Evolutionary conservation across 2,113 vertebrate genomes (phyloP).

Genomic region (Gallinago paraguaiae): DNA sequence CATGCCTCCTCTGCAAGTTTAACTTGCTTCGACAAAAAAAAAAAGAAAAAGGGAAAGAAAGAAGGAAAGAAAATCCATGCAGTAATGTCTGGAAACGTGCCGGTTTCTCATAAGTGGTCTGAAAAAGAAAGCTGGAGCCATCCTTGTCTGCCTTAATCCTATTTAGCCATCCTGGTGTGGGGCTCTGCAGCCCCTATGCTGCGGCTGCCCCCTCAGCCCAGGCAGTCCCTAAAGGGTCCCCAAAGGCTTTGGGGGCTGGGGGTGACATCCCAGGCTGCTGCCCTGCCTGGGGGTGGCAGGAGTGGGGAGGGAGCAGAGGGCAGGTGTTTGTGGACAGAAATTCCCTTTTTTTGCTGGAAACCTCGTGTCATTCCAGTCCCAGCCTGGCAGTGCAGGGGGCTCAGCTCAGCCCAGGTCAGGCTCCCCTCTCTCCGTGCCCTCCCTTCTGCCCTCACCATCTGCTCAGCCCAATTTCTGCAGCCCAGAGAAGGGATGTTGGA

Average conservation of each 20-base stretch:
- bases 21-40: background rate
- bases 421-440: rapidly evolving
- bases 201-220: rapidly evolving
- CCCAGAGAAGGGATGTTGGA: background rate
- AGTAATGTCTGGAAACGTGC: background rate
- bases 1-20: background rate
- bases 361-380: rapidly evolving
- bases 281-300: background rate
- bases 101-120: background rate
- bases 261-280: background rate
- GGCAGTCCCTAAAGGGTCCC: background rate
- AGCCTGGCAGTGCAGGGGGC: background rate
- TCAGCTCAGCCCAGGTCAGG: rapidly evolving
- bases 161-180: rapidly evolving
- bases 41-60: rapidly evolving
- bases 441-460: rapidly evolving
- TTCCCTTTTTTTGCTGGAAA: background rate
- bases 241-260: background rate
- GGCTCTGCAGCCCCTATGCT: background rate
- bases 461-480: background rate
- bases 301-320: background rate
- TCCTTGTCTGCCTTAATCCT: rapidly evolving
- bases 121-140: background rate
- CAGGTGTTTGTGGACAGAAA: background rate
- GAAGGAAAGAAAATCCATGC: background rate